Conservation (phyloP, 2,888 invertebrate genomes). For the Dascillus cervinus region DNA sequence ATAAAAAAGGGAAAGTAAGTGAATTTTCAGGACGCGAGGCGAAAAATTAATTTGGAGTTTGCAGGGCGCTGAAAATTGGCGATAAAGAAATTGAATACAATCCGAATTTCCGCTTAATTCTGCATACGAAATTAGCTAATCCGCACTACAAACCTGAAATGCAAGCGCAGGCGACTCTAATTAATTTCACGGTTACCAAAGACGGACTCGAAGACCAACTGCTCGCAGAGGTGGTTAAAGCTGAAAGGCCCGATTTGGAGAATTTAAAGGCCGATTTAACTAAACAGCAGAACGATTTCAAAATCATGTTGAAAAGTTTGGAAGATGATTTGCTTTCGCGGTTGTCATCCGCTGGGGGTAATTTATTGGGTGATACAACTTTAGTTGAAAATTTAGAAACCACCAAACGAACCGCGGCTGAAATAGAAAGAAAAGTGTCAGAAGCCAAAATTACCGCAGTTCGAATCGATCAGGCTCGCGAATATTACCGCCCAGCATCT, state of each 20-base stretch:
- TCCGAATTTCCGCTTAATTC: constrained; percentile 72
- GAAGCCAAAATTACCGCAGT: constrained; percentile 89
- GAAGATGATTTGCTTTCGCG: constrained; percentile 90
- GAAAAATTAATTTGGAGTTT: too few species aligned
- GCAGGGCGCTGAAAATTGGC: constrained; percentile 88
- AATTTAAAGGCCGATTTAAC: constrained; percentile 91
- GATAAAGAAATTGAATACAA: constrained; percentile 96
- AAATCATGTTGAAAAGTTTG: constrained; percentile 84
- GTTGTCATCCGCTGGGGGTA: constrained; percentile 85
- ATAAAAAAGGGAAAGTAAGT: constrained; percentile 88
- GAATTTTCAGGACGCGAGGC: too few species aligned
- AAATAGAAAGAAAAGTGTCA: constrained; percentile 87
- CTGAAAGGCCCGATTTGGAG: constrained; percentile 92
- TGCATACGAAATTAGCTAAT: constrained; percentile 94
- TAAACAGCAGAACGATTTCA: constrained; percentile 94
- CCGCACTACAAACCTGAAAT: constrained; percentile 98
- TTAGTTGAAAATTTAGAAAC: constrained; percentile 94
- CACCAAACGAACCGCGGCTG: constrained; percentile 91
- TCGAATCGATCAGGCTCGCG: constrained; percentile 89
- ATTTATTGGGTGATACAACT: constrained; percentile 89
- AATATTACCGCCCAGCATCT: constrained; percentile 81
- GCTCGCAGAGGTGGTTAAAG: constrained; percentile 92
- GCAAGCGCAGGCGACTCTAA: constrained; percentile 95
- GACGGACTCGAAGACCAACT: constrained; percentile 95
- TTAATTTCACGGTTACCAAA: constrained; percentile 94